Evolutionary conservation across 2,113 vertebrate genomes (phyloP).

Genomic region (Panthera tigris): DNA sequence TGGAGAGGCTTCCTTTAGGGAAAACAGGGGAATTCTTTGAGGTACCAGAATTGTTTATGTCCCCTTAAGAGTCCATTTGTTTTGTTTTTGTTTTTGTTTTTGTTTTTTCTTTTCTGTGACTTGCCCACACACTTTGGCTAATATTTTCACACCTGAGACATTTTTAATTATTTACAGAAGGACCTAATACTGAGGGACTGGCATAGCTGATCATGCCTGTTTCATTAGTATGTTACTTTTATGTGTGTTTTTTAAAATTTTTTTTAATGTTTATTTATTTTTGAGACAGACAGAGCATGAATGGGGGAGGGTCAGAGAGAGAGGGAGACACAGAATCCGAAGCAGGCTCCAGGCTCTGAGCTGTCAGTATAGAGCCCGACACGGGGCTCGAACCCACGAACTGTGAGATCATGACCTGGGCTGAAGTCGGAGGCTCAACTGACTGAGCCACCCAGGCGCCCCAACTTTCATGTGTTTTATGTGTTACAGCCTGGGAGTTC

Average conservation of each 20-base stretch:
- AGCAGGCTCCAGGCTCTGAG: too few relatives aligned
- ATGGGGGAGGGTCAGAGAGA: too few relatives aligned
- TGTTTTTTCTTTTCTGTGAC: not conserved
- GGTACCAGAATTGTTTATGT: not conserved
- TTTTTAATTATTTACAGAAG: conserved; percentile 43
- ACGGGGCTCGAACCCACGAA: too few relatives aligned
- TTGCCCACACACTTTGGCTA: not conserved
- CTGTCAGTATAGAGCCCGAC: too few relatives aligned
- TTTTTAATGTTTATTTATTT: too few relatives aligned
- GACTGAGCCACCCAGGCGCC: too few relatives aligned
- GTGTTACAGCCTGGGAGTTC: not conserved
- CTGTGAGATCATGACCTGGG: too few relatives aligned
- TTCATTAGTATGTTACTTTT: conserved; percentile 6
- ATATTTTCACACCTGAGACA: not conserved
- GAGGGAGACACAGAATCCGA: too few relatives aligned
- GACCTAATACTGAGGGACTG: not conserved
- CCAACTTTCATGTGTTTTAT: conserved; percentile 18
- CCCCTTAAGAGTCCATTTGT: not conserved
- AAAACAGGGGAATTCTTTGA: not conserved
- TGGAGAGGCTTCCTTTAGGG: not conserved
- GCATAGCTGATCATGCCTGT: not conserved
- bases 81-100: not conserved
- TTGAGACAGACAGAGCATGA: too few relatives aligned
- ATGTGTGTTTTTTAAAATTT: not conserved
- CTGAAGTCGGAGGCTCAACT: too few relatives aligned